These are phyloP conservation scores for Lymantria monacha DNA, from an alignment of 2,888 invertebrate species.

Conservation along the genomic window DNA sequence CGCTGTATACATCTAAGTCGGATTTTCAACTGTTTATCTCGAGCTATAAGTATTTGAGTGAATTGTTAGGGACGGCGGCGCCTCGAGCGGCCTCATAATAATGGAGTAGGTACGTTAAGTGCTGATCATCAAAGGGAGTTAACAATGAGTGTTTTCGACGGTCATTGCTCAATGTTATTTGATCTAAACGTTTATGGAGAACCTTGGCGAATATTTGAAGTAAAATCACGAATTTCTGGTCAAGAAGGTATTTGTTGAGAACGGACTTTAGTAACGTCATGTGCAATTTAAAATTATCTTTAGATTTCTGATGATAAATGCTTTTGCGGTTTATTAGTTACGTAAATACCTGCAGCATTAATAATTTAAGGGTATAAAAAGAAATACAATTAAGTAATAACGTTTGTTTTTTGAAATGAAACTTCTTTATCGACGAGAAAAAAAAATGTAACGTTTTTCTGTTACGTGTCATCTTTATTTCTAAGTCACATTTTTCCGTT, in stretches of 20 bases:
- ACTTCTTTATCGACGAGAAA: too few species aligned
- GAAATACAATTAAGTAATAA: too few species aligned
- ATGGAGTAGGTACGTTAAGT: constrained; percentile 42
- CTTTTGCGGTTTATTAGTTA: too few species aligned
- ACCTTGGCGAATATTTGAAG: constrained; percentile 55
- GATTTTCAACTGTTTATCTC: constrained; percentile 33
- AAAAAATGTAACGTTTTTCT: too few species aligned
- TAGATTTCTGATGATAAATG: not conserved
- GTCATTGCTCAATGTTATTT: constrained; percentile 57
- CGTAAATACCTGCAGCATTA: too few species aligned
- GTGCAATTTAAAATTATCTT: constrained; percentile 13
- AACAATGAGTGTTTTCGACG: constrained; percentile 59
- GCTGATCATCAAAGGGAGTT: constrained; percentile 59
- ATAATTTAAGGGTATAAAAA: too few species aligned
- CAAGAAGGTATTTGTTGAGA: constrained; percentile 11
- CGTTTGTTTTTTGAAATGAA: too few species aligned
- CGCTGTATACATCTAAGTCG: constrained; percentile 19
- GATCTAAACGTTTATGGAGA: constrained; percentile 47
- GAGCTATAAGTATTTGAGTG: constrained; percentile 35
- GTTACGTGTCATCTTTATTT: too few species aligned
- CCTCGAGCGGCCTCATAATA: constrained; percentile 44
- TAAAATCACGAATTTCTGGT: constrained; percentile 31
- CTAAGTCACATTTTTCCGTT: too few species aligned
- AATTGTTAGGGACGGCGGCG: constrained; percentile 42
- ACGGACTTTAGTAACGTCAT: constrained; percentile 7